A percentile compares a stretch with the other conserved stretches of the same genome.
These are phyloP conservation scores for Germaria angustata DNA, from an alignment of 2,888 invertebrate species.

Conservation along the genomic window DNA sequence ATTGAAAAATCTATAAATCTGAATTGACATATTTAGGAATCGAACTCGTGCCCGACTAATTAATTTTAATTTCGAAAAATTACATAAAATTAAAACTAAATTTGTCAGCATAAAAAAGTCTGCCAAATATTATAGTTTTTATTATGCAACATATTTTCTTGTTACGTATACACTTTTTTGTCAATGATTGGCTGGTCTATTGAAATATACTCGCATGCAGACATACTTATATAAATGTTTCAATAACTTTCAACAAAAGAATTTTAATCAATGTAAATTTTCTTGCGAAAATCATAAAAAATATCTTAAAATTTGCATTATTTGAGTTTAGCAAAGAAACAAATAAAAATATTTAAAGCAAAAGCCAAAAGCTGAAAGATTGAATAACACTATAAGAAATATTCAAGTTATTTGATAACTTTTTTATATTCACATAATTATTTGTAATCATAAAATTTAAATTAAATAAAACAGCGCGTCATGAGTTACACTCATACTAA, in stretches of 20 bases:
- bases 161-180: no score
- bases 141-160: no score
- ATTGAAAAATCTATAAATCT: no score
- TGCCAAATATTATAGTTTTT: no score
- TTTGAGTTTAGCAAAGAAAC: background rate
- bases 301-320: constrained; percentile 16
- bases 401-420: background rate
- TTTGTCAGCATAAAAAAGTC: no score
- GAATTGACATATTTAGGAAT: no score
- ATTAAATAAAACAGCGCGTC: constrained; percentile 5
- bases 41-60: no score
- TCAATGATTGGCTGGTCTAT: no score
- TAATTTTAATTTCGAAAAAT: no score
- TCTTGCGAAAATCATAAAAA: constrained; percentile 11
- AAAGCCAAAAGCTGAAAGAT: background rate
- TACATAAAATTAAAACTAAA: no score
- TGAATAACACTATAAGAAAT: background rate
- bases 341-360: background rate
- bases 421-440: constrained; percentile 30
- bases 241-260: background rate
- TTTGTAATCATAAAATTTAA: constrained; percentile 31
- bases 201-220: no score
- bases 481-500: background rate
- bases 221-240: background rate
- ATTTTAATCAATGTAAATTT: constrained; percentile 9